These are phyloP conservation scores for Tautogolabrus adspersus DNA, from an alignment of 2,113 vertebrate genomes.

Conservation along the genomic window DNA sequence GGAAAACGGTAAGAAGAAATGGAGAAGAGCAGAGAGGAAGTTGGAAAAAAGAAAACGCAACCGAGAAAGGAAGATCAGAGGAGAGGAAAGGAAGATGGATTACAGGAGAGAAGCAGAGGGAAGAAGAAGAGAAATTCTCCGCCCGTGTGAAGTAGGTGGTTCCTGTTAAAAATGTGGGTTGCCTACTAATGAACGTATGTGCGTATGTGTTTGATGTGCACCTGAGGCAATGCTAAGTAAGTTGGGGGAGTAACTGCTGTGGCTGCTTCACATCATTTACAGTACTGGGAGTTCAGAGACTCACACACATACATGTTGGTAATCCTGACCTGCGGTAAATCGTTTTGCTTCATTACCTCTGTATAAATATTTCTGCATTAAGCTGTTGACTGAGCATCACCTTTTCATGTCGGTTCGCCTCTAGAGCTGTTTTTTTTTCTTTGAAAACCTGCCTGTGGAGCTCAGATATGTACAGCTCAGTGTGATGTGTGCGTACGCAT, in stretches of 20 bases:
- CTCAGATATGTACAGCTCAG: background rate
- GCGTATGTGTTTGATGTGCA: conserved; percentile 40
- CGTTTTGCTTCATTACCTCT: conserved; percentile 28
- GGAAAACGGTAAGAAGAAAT: background rate
- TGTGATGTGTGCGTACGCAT: background rate
- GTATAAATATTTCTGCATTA: conserved; percentile 39
- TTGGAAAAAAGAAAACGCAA: background rate
- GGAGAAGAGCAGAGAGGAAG: background rate
- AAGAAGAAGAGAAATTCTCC: conserved; percentile 37
- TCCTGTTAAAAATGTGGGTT: conserved; percentile 56
- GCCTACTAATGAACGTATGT: conserved; percentile 63
- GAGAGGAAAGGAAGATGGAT: conserved; percentile 36
- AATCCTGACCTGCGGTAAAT: conserved; percentile 26
- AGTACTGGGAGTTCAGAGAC: conserved; percentile 6
- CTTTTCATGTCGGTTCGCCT: conserved; percentile 29
- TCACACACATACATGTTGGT: conserved; percentile 19
- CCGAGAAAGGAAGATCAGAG: background rate
- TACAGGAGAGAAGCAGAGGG: conserved; percentile 13
- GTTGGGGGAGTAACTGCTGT: conserved; percentile 42
- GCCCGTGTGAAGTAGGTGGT: conserved; percentile 43
- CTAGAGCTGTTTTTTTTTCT: background rate
- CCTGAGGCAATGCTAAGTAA: conserved; percentile 57
- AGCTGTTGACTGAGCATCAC: conserved; percentile 37
- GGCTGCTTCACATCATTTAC: conserved; percentile 43
- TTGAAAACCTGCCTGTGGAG: background rate